These are phyloP conservation scores for Falcunculus frontatus DNA, from an alignment of 2,113 vertebrate genomes.

Conservation along the genomic window DNA sequence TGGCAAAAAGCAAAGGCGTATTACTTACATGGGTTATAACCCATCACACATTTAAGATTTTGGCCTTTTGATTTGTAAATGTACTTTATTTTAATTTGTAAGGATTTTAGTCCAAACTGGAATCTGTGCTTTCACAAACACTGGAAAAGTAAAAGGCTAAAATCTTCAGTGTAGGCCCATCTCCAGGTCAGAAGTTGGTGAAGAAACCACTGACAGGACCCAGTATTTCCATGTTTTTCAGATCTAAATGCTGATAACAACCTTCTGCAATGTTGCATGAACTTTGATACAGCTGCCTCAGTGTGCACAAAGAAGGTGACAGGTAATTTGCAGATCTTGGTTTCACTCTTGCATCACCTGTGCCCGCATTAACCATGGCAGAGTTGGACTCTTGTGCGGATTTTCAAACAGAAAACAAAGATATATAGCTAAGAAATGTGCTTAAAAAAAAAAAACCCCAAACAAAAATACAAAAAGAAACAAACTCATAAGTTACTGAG, in stretches of 20 bases:
- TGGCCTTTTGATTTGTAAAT: background rate
- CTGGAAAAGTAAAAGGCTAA: background rate
- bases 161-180: background rate
- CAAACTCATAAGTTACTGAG: background rate
- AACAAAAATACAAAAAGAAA: background rate
- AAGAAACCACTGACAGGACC: background rate
- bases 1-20: background rate
- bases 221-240: background rate
- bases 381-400: background rate
- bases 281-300: background rate
- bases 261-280: background rate
- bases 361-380: background rate
- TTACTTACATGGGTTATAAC: background rate
- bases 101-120: background rate
- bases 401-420: background rate
- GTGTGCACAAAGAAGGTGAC: background rate
- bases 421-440: background rate
- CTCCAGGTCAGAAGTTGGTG: background rate
- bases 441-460: background rate
- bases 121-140: background rate
- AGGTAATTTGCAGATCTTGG: background rate
- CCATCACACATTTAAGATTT: background rate
- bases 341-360: background rate
- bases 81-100: background rate
- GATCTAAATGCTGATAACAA: background rate